Evolutionary conservation across 2,797 vertebrate genomes (phyloP).

Genomic region (Catharus ustulatus): DNA sequence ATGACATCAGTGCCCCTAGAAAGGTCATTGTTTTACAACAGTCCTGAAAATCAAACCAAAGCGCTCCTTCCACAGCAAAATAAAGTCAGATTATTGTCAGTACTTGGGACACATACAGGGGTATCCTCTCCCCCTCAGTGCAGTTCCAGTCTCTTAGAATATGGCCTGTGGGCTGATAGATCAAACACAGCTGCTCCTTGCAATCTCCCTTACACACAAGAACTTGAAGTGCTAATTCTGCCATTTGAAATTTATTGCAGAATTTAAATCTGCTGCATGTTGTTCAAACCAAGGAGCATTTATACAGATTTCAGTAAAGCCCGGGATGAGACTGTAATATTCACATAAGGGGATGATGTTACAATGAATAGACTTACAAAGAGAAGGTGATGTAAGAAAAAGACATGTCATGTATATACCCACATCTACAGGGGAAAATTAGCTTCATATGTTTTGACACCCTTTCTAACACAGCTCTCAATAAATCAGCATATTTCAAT

Average conservation of each 20-base stretch:
- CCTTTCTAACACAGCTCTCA: not conserved
- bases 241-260: constrained; percentile 26
- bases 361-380: constrained; percentile 3
- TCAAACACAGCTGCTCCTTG: not conserved
- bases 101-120: not conserved
- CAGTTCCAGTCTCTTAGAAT: not conserved
- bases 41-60: not conserved
- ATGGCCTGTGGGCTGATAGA: not conserved
- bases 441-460: constrained; percentile 21
- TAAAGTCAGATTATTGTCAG: not conserved
- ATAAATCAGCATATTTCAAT: constrained; percentile 34
- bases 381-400: constrained; percentile 33
- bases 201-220: not conserved
- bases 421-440: not conserved
- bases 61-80: not conserved
- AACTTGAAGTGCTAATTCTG: constrained; percentile 30
- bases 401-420: not conserved
- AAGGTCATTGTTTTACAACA: not conserved
- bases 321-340: not conserved
- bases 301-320: constrained; percentile 7
- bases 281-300: constrained; percentile 17
- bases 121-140: not conserved
- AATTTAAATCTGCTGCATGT: constrained; percentile 27
- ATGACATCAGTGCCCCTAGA: not conserved
- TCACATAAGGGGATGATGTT: not conserved